These are phyloP conservation scores for Portunus trituberculatus DNA, from an alignment of 1,140 invertebrate genomes.

Conservation along the genomic window DNA sequence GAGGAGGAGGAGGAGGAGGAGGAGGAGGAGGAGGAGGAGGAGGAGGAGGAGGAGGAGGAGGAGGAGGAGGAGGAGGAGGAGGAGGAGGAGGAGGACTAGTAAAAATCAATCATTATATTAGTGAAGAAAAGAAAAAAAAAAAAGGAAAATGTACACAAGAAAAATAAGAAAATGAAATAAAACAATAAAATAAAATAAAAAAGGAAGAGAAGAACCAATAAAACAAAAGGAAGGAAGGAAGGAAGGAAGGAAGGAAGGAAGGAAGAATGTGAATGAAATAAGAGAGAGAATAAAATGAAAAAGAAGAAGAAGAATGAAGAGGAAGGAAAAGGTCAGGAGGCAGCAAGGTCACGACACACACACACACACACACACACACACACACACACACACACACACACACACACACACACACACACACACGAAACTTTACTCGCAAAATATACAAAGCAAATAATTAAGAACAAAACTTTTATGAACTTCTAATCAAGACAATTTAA, in stretches of 20 bases:
- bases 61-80: not conserved
- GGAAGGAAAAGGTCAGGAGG: not conserved
- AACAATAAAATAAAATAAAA: not conserved
- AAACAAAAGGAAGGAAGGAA: not conserved
- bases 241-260: not conserved
- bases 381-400: not conserved
- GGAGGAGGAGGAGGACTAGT: not conserved
- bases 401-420: not conserved
- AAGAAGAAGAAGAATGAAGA: not conserved
- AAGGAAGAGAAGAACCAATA: not conserved
- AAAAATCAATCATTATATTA: no score
- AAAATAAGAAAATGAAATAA: no score
- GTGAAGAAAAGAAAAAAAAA: no score
- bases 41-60: conserved; percentile 10
- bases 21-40: conserved; percentile 18
- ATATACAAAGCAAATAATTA: not conserved
- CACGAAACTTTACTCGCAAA: not conserved
- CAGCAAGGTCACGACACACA: not conserved
- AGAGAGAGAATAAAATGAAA: not conserved
- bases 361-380: not conserved
- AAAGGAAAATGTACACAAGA: no score
- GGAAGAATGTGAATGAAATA: not conserved
- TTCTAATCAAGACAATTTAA: not conserved
- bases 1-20: no score
- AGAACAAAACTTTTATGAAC: not conserved